Evolutionary conservation across 2,888 invertebrate species (phyloP), one percentile per base, ranked within the genome.

Genomic region (Galerucella nymphaeae): DNA sequence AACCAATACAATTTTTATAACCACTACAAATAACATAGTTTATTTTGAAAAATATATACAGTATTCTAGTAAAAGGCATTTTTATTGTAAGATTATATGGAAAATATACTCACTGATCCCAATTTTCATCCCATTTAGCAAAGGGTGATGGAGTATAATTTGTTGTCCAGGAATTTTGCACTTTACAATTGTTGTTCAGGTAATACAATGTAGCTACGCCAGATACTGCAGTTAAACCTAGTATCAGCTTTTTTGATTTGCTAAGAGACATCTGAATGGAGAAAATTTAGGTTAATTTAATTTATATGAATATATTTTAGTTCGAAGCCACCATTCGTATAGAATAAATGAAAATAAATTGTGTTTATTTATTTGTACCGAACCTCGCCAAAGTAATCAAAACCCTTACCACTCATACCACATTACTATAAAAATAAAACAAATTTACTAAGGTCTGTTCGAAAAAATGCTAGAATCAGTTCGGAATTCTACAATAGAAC

Each of bases 81-180:
- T 30, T 30, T 30, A 30, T 30, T 23, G 6, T 63, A 45, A 11
- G 6, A 2, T 45, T 16, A n/a, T 61, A 48, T 2, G 57, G 14
- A 30, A 50, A 57, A 48, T 58, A 42, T 53, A 88, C 90, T 90
- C 89, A 93, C 93, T 91, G 93, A 85, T 97, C 97, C 97, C 97
- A 97, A 87, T 97, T 96, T 68, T 87, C 88, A 80, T 96, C 93
- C 97, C 97, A 97, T 83, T 91, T 90, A 0, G 92, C 88, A 73
- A 85, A 85, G 0, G 87, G 88, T 70, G 90, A 89, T 0, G 93
- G 92, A 0, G 87, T 87, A 78, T 88, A 90, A 85, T 90, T 90
- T 8, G 91, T 91, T 0, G 93, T 93, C 93, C 93, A 93, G 0
- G 93, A 92, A 79, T 90, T 90, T 55, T 88, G 85, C 0, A 90